Evolutionary conservation across 2,888 invertebrate species (phyloP).

Genomic region (Gryllus longicercus): DNA sequence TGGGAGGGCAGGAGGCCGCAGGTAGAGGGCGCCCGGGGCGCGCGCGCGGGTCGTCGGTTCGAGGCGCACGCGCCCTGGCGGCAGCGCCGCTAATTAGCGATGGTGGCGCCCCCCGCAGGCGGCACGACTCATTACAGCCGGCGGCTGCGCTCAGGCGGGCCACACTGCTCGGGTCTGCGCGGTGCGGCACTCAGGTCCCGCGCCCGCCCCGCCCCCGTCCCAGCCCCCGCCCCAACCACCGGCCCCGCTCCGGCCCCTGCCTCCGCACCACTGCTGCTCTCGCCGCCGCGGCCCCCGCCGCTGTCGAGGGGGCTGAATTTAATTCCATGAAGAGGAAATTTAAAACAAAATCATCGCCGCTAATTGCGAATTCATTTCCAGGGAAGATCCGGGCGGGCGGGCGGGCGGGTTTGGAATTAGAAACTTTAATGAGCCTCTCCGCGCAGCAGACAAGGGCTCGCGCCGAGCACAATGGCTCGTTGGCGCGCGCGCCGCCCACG

Average conservation of each 20-base stretch:
- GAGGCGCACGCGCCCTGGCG: not conserved
- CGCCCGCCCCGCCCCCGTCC: not conserved
- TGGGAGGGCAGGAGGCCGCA: no score
- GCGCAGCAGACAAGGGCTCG: not conserved
- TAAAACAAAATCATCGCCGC: slow-evolving; percentile 17
- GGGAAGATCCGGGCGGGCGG: not conserved
- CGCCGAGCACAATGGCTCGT: slow-evolving; percentile 1
- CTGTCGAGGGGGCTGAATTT: not conserved
- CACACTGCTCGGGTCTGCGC: not conserved
- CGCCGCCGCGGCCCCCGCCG: not conserved
- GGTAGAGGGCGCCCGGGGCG: no score
- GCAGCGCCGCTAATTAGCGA: slow-evolving; percentile 17
- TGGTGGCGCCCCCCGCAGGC: not conserved
- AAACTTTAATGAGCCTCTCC: slow-evolving; percentile 3
- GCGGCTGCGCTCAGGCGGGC: slow-evolving; percentile 19
- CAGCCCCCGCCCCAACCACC: not conserved
- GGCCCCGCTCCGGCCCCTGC: not conserved
- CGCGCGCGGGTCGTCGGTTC: no score
- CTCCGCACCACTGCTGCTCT: not conserved
- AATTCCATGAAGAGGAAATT: slow-evolving; percentile 17
- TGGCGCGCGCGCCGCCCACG: not conserved
- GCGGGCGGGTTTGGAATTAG: slow-evolving; percentile 4
- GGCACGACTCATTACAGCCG: slow-evolving; percentile 18
- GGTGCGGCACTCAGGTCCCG: slow-evolving; percentile 17
- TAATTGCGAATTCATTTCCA: slow-evolving; percentile 17